phyloP scores from a whole-genome alignment of 2,113 vertebrate genomes.

The Suricata suricatta region DNA sequence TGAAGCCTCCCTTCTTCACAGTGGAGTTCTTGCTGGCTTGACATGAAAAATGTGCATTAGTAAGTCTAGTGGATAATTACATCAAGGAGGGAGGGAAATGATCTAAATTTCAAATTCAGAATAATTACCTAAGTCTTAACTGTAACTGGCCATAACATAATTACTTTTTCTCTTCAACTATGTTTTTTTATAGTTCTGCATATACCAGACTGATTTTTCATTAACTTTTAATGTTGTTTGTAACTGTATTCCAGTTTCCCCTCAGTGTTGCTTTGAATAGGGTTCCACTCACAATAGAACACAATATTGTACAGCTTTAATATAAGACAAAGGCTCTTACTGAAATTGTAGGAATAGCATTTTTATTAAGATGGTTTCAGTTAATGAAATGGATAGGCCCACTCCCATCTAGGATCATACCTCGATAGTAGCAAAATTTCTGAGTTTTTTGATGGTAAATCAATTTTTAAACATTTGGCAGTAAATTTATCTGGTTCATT shows the following conservation, averaged over 20 bases:
- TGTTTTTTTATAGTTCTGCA: background rate
- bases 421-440: background rate
- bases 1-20: background rate
- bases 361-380: slow-evolving; percentile 35
- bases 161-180: slow-evolving; percentile 1
- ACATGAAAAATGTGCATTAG: slow-evolving; percentile 38
- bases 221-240: slow-evolving; percentile 46
- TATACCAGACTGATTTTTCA: slow-evolving; percentile 49
- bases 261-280: background rate
- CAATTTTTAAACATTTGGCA: background rate
- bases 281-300: background rate
- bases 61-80: slow-evolving; percentile 30
- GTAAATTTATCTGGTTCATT: background rate
- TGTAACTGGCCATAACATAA: background rate
- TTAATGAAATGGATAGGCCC: background rate
- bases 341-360: background rate
- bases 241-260: slow-evolving; percentile 13
- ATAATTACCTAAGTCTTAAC: slow-evolving; percentile 44
- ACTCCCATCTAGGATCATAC: background rate
- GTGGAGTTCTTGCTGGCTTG: background rate
- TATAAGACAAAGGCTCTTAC: background rate
- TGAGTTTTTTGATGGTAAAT: background rate
- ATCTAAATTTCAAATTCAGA: slow-evolving; percentile 60
- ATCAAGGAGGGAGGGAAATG: background rate
- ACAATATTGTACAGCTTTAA: background rate